These are phyloP conservation scores for Frieseomelitta varia DNA, from an alignment of 1,140 invertebrate genomes.

Conservation along the genomic window DNA sequence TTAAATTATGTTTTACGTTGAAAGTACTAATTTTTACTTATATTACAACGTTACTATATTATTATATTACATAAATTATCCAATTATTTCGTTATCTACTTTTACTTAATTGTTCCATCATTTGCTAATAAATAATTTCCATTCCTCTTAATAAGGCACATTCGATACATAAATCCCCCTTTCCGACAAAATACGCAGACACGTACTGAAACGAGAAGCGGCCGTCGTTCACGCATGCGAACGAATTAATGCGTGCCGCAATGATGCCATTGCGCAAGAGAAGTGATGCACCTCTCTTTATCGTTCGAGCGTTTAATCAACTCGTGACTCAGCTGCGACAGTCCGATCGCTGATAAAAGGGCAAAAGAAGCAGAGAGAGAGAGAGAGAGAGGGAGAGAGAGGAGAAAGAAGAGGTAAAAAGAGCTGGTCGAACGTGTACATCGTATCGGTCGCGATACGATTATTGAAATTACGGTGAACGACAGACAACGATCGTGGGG, in stretches of 20 bases:
- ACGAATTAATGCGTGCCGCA: not conserved
- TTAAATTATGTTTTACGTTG: no score
- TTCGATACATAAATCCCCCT: no score
- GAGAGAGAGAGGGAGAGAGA: not conserved
- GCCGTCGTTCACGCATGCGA: not conserved
- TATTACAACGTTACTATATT: no score
- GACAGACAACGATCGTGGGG: not conserved
- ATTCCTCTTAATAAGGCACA: no score
- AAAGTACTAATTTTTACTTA: no score
- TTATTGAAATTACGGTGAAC: conserved; percentile 53
- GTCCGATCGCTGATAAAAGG: conserved; percentile 47
- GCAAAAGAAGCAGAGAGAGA: not conserved
- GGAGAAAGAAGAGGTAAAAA: not conserved
- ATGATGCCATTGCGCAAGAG: not conserved
- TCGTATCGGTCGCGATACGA: conserved; percentile 25
- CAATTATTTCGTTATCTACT: no score
- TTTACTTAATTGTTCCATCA: no score
- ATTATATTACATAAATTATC: no score
- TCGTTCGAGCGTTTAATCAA: conserved; percentile 33
- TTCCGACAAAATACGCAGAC: no score
- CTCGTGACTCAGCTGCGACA: not conserved
- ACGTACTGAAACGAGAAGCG: not conserved
- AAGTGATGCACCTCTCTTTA: conserved; percentile 28
- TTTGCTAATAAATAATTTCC: no score
- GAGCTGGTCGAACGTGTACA: not conserved